Base-by-base conservation (phyloP, 2,888 invertebrate species). In the Acanthosoma haemorrhoidale region DNA sequence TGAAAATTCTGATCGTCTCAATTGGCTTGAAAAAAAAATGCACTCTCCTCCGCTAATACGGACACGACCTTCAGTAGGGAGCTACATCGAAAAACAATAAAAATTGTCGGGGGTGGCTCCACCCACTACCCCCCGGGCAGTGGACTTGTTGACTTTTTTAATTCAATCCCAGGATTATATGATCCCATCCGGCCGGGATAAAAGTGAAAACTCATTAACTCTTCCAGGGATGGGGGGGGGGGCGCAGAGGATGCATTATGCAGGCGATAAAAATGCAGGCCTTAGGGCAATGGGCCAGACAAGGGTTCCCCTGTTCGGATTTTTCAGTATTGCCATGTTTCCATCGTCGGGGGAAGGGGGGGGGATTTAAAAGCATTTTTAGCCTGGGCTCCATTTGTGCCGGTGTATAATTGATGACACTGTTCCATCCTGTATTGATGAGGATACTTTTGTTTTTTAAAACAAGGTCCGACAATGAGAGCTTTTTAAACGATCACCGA, bases 81-180 rank as follows among this genome's bases (percentile, higher is more conserved):
- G 8, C 51, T 51, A 51, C 51, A 51, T 51, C 25, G 51, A 51
- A 51, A 51, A 51, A 51, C 51, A 51, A 51, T 51, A 51, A 51
- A 51, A 51, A 51, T 51, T 51, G 29, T 21, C 13, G 51, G 51
- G 51, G 11, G 51, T 1, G 13, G 5, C 25, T n/a, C 51, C 25
- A 25, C 25, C 25, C 51, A n/a, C n/a, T n/a, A n/a, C n/a, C n/a
- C n/a, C n/a, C n/a, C n/a, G n/a, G n/a, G n/a, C n/a, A n/a, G n/a
- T n/a, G n/a, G n/a, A 61, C 61, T 61, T 61, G 61, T 61, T 61
- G 61, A 61, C 61, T 61, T 61, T 61, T 61, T 61, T 36, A 61
- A 61, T 61, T 61, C 61, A 61, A 61, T 61, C 61, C 34, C n/a
- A 32, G 34, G 61, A 61, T 61, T 15, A 61, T 61, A 21, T 16